phyloP scores from a whole-genome alignment of 2,113 vertebrate genomes.

The Proteles cristata region DNA sequence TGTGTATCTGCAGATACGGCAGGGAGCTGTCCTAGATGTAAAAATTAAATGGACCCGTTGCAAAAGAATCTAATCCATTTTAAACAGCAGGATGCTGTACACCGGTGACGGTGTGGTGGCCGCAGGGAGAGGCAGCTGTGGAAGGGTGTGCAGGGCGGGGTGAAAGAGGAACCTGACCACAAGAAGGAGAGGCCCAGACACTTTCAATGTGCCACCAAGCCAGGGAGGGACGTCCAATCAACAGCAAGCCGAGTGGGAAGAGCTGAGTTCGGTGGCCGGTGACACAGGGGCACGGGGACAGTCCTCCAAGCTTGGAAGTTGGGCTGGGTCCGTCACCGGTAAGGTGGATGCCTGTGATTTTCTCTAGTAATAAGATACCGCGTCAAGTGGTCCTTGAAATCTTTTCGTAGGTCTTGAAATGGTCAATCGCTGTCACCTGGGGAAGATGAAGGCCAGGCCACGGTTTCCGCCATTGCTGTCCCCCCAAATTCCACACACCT shows the following conservation, averaged over 20 bases:
- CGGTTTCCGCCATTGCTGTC: rapidly evolving
- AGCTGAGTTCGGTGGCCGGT: not conserved
- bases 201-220: not conserved
- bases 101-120: not conserved
- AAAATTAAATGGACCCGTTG: slow-evolving; percentile 7
- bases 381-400: not conserved
- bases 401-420: not conserved
- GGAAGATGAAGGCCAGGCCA: not conserved
- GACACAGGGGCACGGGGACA: not conserved
- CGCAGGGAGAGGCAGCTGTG: not conserved
- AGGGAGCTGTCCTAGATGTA: not conserved
- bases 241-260: not conserved
- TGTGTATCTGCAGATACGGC: not conserved
- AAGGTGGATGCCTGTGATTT: not conserved
- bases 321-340: not conserved
- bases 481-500: too few relatives aligned
- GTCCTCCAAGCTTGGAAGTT: too few relatives aligned
- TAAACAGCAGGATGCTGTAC: not conserved
- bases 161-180: too few relatives aligned
- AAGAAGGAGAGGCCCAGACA: not conserved
- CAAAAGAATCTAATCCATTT: slow-evolving; percentile 31
- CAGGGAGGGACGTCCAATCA: not conserved
- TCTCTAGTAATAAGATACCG: not conserved
- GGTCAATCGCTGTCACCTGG: not conserved
- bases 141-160: not conserved